phyloP scores from a whole-genome alignment of 2,797 vertebrate genomes.

The Aselliscus stoliczkanus region DNA sequence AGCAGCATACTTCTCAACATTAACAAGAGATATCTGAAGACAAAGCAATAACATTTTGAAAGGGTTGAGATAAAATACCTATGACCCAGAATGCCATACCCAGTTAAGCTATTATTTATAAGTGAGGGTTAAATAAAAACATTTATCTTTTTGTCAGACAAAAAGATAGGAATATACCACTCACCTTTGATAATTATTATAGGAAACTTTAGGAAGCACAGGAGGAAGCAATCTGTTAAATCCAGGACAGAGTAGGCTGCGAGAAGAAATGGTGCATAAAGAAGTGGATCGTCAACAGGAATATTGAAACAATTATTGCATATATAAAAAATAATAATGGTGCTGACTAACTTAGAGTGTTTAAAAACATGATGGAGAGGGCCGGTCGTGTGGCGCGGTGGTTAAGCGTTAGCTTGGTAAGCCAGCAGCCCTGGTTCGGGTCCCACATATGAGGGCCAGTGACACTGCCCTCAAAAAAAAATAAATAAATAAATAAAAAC shows the following conservation, averaged over 20 bases:
- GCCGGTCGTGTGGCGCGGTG: too few species aligned
- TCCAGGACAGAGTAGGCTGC: background rate
- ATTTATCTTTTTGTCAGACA: background rate
- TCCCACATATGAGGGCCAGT: too few species aligned
- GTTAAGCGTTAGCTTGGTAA: too few species aligned
- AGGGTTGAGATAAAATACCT: background rate
- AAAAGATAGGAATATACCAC: background rate
- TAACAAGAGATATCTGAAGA: background rate
- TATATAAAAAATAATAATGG: background rate
- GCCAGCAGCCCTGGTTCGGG: too few species aligned
- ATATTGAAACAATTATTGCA: background rate
- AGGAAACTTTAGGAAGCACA: background rate
- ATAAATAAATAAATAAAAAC: too few species aligned
- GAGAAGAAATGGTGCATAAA: background rate
- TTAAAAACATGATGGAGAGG: background rate
- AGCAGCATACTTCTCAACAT: background rate
- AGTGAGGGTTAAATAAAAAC: background rate
- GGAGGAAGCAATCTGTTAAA: constrained; percentile 2
- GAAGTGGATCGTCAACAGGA: background rate
- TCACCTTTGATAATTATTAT: background rate
- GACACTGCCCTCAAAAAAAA: too few species aligned
- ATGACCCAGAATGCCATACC: background rate
- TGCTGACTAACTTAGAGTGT: background rate
- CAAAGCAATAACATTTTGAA: background rate
- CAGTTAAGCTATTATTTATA: background rate